Evolutionary conservation across 2,888 invertebrate species (phyloP).

Genomic region (Apantesis nais): DNA sequence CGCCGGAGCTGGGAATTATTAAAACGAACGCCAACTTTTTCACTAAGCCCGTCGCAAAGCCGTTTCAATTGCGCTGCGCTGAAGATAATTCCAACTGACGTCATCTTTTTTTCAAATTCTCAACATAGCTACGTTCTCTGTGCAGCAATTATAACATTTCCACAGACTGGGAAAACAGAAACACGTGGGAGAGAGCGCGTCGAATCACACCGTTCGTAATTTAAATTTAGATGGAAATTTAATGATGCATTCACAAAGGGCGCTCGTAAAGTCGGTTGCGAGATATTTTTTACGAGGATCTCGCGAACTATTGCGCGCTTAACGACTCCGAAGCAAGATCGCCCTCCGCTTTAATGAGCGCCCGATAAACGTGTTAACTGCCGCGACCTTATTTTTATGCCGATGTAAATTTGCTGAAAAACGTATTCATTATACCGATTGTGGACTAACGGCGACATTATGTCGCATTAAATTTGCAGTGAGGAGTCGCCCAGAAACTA

Average conservation of each 20-base stretch:
- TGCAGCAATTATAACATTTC: constrained; percentile 86
- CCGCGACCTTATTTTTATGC: constrained; percentile 85
- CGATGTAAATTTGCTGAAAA: constrained; percentile 83
- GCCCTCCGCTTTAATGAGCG: constrained; percentile 85
- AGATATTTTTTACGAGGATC: constrained; percentile 86
- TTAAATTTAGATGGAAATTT: constrained; percentile 86
- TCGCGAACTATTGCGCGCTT: constrained; percentile 86
- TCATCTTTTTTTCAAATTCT: constrained; percentile 85
- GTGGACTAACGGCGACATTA: constrained; percentile 62
- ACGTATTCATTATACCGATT: constrained; percentile 80
- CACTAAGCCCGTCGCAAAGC: constrained; percentile 86
- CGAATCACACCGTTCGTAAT: constrained; percentile 82
- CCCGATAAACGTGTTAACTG: constrained; percentile 86
- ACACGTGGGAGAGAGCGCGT: constrained; percentile 81
- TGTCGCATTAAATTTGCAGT: constrained; percentile 56
- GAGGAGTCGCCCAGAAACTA: constrained; percentile 49
- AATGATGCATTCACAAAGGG: constrained; percentile 86
- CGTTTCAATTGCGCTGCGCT: constrained; percentile 86
- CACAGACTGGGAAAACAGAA: constrained; percentile 85
- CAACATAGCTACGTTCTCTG: constrained; percentile 82
- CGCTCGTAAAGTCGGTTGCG: constrained; percentile 85
- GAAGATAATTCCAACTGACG: constrained; percentile 86
- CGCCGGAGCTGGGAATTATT: constrained; percentile 86
- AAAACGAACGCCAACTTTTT: constrained; percentile 86
- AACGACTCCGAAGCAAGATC: constrained; percentile 86